These are phyloP conservation scores for Drosophila melanocephala DNA, from an alignment of 2,888 invertebrate species.

Conservation along the genomic window DNA sequence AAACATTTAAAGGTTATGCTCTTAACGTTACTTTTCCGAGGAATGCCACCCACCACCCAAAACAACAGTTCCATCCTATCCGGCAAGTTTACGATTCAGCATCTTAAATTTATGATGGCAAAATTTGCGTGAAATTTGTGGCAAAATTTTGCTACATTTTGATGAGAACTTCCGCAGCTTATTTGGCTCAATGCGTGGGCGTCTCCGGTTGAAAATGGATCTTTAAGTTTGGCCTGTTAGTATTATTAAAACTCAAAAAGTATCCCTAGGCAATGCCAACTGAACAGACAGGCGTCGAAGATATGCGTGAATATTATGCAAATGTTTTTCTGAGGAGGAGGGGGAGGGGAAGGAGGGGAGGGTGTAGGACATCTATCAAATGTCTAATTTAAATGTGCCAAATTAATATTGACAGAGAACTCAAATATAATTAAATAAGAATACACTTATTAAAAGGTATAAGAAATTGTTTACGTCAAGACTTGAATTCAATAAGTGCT, in stretches of 20 bases:
- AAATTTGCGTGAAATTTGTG: slow-evolving; percentile 51
- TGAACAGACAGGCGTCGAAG: not conserved
- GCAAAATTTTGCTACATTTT: slow-evolving; percentile 36
- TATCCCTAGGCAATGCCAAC: slow-evolving; percentile 34
- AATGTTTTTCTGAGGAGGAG: slow-evolving; percentile 30
- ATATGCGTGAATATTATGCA: slow-evolving; percentile 45
- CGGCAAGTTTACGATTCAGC: slow-evolving; percentile 4
- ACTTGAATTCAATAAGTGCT: not conserved
- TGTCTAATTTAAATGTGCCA: slow-evolving; percentile 55
- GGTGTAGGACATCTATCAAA: slow-evolving; percentile 24
- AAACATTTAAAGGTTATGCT: slow-evolving; percentile 41
- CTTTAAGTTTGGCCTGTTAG: slow-evolving; percentile 21
- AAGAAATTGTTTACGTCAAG: not conserved
- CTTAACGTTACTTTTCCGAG: slow-evolving; percentile 20
- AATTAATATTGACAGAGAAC: slow-evolving; percentile 20
- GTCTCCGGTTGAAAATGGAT: not conserved
- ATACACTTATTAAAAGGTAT: not conserved
- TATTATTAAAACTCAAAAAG: slow-evolving; percentile 51
- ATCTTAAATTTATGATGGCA: slow-evolving; percentile 42
- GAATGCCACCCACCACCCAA: not conserved
- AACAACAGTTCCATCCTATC: not conserved
- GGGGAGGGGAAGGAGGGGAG: not conserved
- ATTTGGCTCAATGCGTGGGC: slow-evolving; percentile 1
- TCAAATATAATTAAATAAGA: not conserved
- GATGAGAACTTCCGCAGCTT: slow-evolving; percentile 27